phyloP scores from a whole-genome alignment of 2,113 vertebrate species.

The Siniperca knerii region DNA sequence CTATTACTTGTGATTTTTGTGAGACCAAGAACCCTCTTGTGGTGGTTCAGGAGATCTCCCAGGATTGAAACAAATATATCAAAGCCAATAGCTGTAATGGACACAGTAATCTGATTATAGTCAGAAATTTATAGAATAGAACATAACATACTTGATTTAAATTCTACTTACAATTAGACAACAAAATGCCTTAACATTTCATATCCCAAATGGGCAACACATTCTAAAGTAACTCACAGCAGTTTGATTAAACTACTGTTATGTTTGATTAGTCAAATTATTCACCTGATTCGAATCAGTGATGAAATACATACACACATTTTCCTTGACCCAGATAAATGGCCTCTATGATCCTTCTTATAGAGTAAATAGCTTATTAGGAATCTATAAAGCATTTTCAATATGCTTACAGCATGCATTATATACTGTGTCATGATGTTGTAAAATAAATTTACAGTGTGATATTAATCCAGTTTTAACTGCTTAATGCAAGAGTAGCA shows the following conservation, averaged over 20 bases:
- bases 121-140: neutral
- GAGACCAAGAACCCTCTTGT: constrained; percentile 56
- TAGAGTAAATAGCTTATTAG: neutral
- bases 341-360: neutral
- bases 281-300: neutral
- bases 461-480: constrained; percentile 10
- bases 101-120: neutral
- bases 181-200: neutral
- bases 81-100: neutral
- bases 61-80: neutral
- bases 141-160: neutral
- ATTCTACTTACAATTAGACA: too few relatives aligned
- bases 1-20: constrained; percentile 24
- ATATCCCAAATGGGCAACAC: neutral
- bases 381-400: neutral
- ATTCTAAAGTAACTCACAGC: neutral
- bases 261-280: neutral
- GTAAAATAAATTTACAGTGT: constrained; percentile 1
- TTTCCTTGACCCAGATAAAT: neutral
- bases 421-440: neutral
- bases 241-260: neutral
- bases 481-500: constrained; percentile 5
- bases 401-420: neutral
- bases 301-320: neutral
- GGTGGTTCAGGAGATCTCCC: constrained; percentile 48